A percentile compares a stretch with the other conserved stretches of the same genome.
Evolutionary conservation across 2,113 vertebrate species (phyloP).

Genomic region (Eira barbara): DNA sequence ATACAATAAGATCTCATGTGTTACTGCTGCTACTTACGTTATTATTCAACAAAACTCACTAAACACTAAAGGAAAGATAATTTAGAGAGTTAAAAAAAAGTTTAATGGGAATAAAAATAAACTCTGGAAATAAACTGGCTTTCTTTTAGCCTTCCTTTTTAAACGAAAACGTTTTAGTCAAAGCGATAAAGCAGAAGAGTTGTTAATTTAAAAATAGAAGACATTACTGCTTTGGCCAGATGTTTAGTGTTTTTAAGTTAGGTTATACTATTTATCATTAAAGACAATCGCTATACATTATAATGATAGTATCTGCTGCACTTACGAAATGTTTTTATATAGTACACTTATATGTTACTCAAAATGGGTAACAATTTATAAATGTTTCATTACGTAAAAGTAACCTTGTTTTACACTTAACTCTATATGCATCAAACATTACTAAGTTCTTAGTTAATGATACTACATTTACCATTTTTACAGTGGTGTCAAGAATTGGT

Average conservation of each 20-base stretch:
- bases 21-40: constrained; percentile 86
- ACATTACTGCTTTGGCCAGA: constrained; percentile 70
- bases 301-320: constrained; percentile 22
- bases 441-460: constrained; percentile 59
- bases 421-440: constrained; percentile 52
- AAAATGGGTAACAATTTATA: constrained; percentile 66
- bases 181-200: constrained; percentile 58
- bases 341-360: constrained; percentile 61
- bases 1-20: constrained; percentile 79
- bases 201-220: constrained; percentile 74
- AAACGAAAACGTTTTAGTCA: constrained; percentile 70
- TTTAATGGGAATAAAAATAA: constrained; percentile 83
- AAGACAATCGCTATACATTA: constrained; percentile 59
- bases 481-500: constrained; percentile 67
- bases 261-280: constrained; percentile 70
- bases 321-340: constrained; percentile 46
- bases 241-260: constrained; percentile 55
- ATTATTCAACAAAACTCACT: constrained; percentile 87
- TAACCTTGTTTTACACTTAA: constrained; percentile 30
- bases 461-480: constrained; percentile 60
- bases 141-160: constrained; percentile 71
- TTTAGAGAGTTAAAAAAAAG: constrained; percentile 82
- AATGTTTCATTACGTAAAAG: constrained; percentile 70
- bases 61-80: constrained; percentile 86
- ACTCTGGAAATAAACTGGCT: constrained; percentile 75